A percentile compares a stretch with the other conserved stretches of the same genome.
phyloP scores from a whole-genome alignment of 2,113 vertebrate genomes.

The Malurus alboscapulatus region DNA sequence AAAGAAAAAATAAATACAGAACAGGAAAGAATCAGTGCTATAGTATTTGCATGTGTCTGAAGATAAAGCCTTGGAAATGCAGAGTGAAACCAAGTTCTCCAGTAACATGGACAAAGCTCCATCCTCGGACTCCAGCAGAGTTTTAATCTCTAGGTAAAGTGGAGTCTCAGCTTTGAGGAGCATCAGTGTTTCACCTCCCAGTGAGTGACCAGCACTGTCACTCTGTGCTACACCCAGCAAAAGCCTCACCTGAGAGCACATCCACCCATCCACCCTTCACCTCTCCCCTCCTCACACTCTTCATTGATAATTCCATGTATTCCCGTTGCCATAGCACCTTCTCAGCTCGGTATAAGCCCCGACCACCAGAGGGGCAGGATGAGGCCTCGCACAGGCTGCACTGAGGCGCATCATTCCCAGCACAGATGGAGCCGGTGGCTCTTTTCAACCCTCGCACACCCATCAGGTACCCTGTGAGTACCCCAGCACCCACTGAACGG shows the following conservation, averaged over 20 bases:
- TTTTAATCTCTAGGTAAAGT: neutral
- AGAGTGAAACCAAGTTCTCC: neutral
- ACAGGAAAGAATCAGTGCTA: neutral
- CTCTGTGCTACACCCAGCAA: rapidly evolving
- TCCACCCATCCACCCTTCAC: no score
- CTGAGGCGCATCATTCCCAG: rapidly evolving
- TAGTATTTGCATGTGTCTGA: neutral
- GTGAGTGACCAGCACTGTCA: rapidly evolving
- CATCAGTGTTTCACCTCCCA: neutral
- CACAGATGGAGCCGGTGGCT: neutral
- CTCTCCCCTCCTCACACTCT: neutral
- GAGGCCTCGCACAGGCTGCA: neutral
- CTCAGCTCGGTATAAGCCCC: neutral
- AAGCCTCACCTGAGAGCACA: neutral
- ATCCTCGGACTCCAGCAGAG: neutral
- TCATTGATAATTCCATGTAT: neutral
- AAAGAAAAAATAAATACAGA: neutral
- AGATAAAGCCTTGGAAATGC: neutral
- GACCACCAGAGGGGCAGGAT: neutral
- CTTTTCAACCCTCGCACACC: rapidly evolving
- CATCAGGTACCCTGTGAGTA: rapidly evolving
- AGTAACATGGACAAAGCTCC: neutral
- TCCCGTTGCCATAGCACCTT: neutral
- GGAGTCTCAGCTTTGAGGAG: neutral
- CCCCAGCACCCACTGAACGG: neutral